Evolutionary conservation across 2,888 invertebrate genomes (phyloP).

Genomic region (Rhagonycha lutea): DNA sequence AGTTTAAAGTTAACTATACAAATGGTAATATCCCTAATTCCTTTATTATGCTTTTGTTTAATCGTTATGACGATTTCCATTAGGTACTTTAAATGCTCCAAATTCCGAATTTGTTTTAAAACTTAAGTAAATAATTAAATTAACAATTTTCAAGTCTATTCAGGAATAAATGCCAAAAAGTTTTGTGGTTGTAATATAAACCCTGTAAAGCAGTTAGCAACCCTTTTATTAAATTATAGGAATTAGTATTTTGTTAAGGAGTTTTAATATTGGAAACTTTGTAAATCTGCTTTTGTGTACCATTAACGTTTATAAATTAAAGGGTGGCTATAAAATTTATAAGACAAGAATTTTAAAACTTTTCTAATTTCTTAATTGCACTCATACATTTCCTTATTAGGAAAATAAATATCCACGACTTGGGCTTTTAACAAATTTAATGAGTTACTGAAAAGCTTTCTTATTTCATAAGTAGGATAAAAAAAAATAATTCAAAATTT

Average conservation of each 20-base stretch:
- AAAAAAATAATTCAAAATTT: not conserved
- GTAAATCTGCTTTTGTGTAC: conserved; percentile 11
- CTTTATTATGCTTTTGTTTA: too few species aligned
- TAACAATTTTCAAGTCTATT: not conserved
- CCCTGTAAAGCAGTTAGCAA: conserved; percentile 33
- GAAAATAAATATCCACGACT: not conserved
- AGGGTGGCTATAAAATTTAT: not conserved
- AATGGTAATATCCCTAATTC: too few species aligned
- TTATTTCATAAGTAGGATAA: not conserved
- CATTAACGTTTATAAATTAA: conserved; percentile 4
- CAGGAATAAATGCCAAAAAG: conserved; percentile 35
- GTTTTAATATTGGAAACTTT: conserved; percentile 26
- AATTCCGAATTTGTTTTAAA: not conserved
- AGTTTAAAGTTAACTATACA: too few species aligned
- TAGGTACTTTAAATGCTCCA: too few species aligned
- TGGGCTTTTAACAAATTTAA: not conserved
- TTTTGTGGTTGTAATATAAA: conserved; percentile 31
- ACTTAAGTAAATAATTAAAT: not conserved
- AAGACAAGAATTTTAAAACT: not conserved
- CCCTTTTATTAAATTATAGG: conserved; percentile 32
- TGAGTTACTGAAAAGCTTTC: not conserved
- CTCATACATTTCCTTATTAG: not conserved
- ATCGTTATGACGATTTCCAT: too few species aligned
- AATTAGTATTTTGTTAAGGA: conserved; percentile 25
- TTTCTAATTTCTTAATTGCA: not conserved